Evolutionary conservation across 1,140 invertebrate genomes (phyloP), one percentile per base, ranked within the genome.

Genomic region (Mycetomoellerius zeteki): DNA sequence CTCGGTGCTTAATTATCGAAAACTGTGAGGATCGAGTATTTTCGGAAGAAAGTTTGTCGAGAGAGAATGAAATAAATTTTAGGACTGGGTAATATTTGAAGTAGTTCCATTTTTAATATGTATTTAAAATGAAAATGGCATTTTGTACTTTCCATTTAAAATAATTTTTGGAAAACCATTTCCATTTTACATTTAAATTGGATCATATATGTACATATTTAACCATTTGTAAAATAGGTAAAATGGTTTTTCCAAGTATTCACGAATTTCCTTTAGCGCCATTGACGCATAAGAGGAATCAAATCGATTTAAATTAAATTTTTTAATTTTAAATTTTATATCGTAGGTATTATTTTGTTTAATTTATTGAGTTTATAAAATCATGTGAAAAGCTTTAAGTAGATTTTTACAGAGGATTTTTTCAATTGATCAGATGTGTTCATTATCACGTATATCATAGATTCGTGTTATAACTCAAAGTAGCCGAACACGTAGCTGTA

Each of bases 401-500:
- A 52, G 12, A 65, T 67, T 80, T 81, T 71, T 5, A 27, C 14
- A 27, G 8, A 21, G 24, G 27, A 64, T 30, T 60, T 30, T 60
- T 64, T 67, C 0, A 47, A n/a, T 27, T 5, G 21, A 78, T 62
- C 4, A 7, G 1, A 37, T 24, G 30, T 14, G 50, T 58, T 8
- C 52, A 67, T 67, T 43, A 37, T 24, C 4, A 7, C 12, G 43
- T 30, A 24, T 50, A 56, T 56, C 24, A 52, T 21, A 52, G 19
- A 37, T 24, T 30, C 19, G 19, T 3, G 27, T 3, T 47, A 72
- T 27, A 73, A 76, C 56, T 76, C 75, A 58, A 88, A 91, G 87
- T 88, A 91, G 87, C 86, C 89, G 90, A 91, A 93, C 90, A 91
- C 88, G 92, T 92, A 93, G 89, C 89, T 92, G 90, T 86, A 92